Conservation (phyloP, 2,113 vertebrate genomes). For the Anarhynchus alexandrinus region DNA sequence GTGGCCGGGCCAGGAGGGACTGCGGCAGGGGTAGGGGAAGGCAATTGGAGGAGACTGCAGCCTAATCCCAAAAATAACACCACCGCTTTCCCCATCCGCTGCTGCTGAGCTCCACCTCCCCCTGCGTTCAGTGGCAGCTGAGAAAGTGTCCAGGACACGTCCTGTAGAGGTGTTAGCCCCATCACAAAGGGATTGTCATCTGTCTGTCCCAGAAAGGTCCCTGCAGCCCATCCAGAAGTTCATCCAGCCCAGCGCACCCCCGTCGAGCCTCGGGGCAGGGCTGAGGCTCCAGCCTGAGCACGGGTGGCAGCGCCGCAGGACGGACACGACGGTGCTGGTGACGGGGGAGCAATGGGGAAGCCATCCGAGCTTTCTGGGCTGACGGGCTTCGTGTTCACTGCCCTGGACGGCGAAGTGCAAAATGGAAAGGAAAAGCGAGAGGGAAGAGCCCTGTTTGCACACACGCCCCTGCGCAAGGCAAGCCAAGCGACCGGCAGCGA, state of each 20-base stretch:
- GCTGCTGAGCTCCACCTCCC: background rate
- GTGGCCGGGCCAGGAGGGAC: background rate
- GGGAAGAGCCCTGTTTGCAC: background rate
- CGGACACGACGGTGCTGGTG: rapidly evolving
- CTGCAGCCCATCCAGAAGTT: background rate
- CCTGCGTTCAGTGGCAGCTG: rapidly evolving
- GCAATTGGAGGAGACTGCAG: background rate
- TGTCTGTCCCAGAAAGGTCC: background rate
- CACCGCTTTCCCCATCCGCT: background rate
- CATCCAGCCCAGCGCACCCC: background rate
- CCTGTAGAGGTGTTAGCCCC: background rate
- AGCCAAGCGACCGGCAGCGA: background rate
- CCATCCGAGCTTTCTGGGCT: background rate
- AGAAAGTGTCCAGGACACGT: background rate
- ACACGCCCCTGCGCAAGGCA: background rate
- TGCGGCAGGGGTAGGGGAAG: background rate
- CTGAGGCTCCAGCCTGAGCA: background rate
- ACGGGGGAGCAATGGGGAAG: background rate
- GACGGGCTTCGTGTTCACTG: rapidly evolving
- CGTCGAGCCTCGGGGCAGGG: background rate
- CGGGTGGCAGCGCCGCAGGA: background rate
- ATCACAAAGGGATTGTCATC: background rate
- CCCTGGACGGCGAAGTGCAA: background rate
- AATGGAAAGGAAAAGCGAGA: background rate
- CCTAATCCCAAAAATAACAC: background rate